Evolutionary conservation across 2,797 vertebrate species (phyloP), one percentile per base, ranked within the genome.

Genomic region (Pterois miles): DNA sequence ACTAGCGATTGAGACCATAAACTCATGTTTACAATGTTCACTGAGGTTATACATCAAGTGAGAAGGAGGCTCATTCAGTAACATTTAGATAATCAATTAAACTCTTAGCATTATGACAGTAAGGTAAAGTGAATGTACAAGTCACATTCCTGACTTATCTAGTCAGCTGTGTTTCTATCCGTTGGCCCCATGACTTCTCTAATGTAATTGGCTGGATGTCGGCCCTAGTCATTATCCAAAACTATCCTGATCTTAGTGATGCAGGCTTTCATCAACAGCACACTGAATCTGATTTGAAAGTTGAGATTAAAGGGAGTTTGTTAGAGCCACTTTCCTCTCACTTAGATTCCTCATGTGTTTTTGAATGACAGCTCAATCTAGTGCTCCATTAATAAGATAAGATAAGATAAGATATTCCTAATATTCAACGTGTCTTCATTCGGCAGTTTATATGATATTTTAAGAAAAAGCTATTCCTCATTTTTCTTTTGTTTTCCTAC

Each of bases 151-250:
- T 52, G 20, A 14, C 75, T 74, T 40, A 6, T 74, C 46, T 46
- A 38, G 60, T 71, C 54, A 77, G 46, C 36, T 67, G 33, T 75
- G 56, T 52, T 46, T 70, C n/a, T 8, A 23, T 62, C 25, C 57
- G 23, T 1, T 46, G 72, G 31, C 79, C 10, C 18, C 12, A 14
- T 76, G 74, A 82, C 74, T 76, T 66, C 65, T 79, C 20, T 54
- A 62, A 65, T 70, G 76, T 56, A 5, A 59, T 33, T 43, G 22
- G 25, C 25, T 36, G 34, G 29, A 66, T 63, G 56, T 40, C 33
- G 13, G 33, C 18, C 62, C 14, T 2, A 3, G 12, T 65, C 60
- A 58, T 71, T 74, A 71, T 23, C 25, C 22, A 22, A 34, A 65
- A 40, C 5, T 4, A 40, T 33, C 31, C n/a, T 74, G 56, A 62